phyloP scores from a whole-genome alignment of 2,113 vertebrate genomes.

The Pongo pygmaeus region DNA sequence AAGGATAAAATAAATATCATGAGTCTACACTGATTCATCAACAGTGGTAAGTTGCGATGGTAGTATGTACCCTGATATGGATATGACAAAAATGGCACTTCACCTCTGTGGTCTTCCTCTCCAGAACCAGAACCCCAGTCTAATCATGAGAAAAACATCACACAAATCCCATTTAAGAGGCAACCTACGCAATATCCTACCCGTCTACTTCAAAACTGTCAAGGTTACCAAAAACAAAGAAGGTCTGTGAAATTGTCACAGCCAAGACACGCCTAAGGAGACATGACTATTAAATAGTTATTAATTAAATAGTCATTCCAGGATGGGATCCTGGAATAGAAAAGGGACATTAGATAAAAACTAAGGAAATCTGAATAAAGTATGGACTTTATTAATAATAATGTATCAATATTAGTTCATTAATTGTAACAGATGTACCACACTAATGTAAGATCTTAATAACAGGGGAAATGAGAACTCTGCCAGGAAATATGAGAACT shows the following conservation, averaged over 20 bases:
- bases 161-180: neutral
- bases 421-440: neutral
- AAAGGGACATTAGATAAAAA: neutral
- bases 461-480: neutral
- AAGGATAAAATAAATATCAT: neutral
- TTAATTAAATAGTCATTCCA: neutral
- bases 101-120: neutral
- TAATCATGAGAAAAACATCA: neutral
- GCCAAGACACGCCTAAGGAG: too few relatives aligned
- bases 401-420: neutral
- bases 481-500: neutral
- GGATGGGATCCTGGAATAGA: neutral
- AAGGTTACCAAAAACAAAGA: neutral
- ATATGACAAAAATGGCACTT: neutral
- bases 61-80: neutral
- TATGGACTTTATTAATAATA: neutral
- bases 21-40: neutral
- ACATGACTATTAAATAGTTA: neutral
- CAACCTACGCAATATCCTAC: neutral
- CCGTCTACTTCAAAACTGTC: neutral
- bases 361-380: neutral
- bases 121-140: neutral
- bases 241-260: neutral
- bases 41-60: neutral
- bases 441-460: neutral